These are phyloP conservation scores for Acanthopleura granulata DNA, from an alignment of 2,888 invertebrate species.

Conservation along the genomic window DNA sequence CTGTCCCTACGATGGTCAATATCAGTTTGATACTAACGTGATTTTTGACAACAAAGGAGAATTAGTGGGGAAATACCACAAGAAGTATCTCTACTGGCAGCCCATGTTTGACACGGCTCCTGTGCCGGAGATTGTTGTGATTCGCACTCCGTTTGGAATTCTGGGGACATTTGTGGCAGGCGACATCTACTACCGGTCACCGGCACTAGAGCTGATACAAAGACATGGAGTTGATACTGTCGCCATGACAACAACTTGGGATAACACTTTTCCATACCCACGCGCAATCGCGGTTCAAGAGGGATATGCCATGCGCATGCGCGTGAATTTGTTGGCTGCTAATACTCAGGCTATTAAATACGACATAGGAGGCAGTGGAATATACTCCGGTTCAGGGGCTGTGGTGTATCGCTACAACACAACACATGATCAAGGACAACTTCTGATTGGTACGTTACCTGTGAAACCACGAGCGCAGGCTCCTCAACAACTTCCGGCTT, in stretches of 20 bases:
- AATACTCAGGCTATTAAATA: conserved; percentile 16
- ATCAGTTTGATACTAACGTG: conserved; percentile 6
- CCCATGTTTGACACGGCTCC: not conserved
- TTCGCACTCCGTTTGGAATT: conserved; percentile 9
- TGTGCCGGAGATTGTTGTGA: conserved; percentile 1
- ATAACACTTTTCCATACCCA: not conserved
- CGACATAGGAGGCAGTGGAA: conserved; percentile 14
- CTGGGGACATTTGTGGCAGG: not conserved
- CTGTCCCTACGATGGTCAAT: conserved; percentile 11
- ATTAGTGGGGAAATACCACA: conserved; percentile 11
- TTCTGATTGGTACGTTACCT: not conserved
- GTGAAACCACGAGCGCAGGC: not conserved
- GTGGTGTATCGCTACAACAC: conserved; percentile 9
- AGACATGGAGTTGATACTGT: conserved; percentile 2
- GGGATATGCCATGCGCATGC: conserved; percentile 12
- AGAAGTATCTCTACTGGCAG: conserved; percentile 18
- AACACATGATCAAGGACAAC: not conserved
- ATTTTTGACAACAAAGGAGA: conserved; percentile 16
- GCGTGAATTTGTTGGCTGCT: conserved; percentile 21
- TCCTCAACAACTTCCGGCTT: not conserved
- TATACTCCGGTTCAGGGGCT: conserved; percentile 7
- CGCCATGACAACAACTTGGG: conserved; percentile 11
- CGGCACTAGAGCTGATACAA: conserved; percentile 12
- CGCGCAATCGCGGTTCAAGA: not conserved
- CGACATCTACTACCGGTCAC: conserved; percentile 10